Conservation (phyloP, 2,888 invertebrate species). For the Mythimna lalbum region DNA sequence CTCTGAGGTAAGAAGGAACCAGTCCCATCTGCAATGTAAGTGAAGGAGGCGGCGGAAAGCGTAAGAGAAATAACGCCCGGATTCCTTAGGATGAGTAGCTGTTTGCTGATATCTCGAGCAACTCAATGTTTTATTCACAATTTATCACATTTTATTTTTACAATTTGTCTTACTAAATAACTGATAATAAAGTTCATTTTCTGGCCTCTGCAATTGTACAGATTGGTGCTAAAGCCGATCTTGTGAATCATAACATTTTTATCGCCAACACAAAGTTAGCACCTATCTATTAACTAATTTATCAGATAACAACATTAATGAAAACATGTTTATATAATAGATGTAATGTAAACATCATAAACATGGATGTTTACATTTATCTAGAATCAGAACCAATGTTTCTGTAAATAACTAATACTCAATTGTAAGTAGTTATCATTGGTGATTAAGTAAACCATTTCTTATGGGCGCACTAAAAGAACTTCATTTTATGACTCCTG, state of each 20-base stretch:
- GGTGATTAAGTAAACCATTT: not conserved
- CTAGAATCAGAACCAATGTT: not conserved
- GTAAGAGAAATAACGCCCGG: too few species aligned
- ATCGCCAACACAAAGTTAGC: not conserved
- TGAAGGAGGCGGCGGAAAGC: too few species aligned
- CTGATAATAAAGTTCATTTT: constrained; percentile 6
- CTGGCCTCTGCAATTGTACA: not conserved
- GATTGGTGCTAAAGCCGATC: constrained; percentile 3
- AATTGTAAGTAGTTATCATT: not conserved
- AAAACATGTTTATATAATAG: not conserved
- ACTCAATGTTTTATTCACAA: too few species aligned
- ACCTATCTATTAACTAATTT: not conserved
- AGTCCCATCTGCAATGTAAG: too few species aligned
- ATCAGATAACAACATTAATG: not conserved
- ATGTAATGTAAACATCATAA: not conserved
- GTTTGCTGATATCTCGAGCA: too few species aligned
- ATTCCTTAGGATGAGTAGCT: too few species aligned
- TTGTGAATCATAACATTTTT: constrained; percentile 7
- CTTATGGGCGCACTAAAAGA: too few species aligned
- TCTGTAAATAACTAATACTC: not conserved
- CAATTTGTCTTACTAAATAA: too few species aligned
- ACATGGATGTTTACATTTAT: not conserved
- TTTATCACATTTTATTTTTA: too few species aligned
- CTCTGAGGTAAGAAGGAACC: too few species aligned
- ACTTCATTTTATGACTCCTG: too few species aligned